Evolutionary conservation across 2,113 vertebrate species (phyloP).

Genomic region (Clarias batrachus): DNA sequence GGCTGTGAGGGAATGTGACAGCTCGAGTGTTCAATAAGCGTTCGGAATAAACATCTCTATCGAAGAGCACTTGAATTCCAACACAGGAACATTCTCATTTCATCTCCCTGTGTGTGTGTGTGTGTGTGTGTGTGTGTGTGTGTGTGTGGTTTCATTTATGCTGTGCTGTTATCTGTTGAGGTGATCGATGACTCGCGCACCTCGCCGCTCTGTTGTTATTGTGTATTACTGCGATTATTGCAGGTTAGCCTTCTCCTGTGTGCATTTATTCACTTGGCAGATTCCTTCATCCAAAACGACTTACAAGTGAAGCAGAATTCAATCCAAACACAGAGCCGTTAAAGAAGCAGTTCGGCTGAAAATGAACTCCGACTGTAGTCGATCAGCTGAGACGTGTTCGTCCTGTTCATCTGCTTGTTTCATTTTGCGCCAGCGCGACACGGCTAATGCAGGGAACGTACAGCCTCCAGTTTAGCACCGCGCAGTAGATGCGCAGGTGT

Average conservation of each 20-base stretch:
- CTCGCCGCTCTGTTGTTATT: slow-evolving; percentile 4
- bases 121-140: slow-evolving; percentile 29
- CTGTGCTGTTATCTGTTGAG: slow-evolving; percentile 15
- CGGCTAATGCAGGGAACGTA: background rate
- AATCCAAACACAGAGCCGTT: slow-evolving; percentile 10
- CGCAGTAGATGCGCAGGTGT: background rate
- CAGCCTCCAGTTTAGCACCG: background rate
- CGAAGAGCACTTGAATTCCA: background rate
- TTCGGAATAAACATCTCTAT: slow-evolving; percentile 12
- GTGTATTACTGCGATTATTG: slow-evolving; percentile 30
- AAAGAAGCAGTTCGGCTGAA: background rate
- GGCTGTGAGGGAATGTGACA: background rate
- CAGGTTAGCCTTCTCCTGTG: slow-evolving; percentile 16
- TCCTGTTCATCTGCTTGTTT: background rate
- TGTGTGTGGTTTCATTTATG: slow-evolving; percentile 18
- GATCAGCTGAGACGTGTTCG: slow-evolving; percentile 4
- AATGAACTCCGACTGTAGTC: background rate
- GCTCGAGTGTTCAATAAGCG: slow-evolving; percentile 20
- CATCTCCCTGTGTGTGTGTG: background rate
- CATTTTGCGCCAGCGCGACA: background rate
- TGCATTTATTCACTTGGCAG: slow-evolving; percentile 30
- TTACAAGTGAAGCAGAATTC: slow-evolving; percentile 21
- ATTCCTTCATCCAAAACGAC: slow-evolving; percentile 18
- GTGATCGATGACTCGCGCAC: slow-evolving; percentile 21
- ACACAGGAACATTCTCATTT: slow-evolving; percentile 4